Percentiles rank a stretch among this genome's conserved stretches.
Conservation (phyloP, 1,140 invertebrate species). For the Lepidostoma basale region DNA sequence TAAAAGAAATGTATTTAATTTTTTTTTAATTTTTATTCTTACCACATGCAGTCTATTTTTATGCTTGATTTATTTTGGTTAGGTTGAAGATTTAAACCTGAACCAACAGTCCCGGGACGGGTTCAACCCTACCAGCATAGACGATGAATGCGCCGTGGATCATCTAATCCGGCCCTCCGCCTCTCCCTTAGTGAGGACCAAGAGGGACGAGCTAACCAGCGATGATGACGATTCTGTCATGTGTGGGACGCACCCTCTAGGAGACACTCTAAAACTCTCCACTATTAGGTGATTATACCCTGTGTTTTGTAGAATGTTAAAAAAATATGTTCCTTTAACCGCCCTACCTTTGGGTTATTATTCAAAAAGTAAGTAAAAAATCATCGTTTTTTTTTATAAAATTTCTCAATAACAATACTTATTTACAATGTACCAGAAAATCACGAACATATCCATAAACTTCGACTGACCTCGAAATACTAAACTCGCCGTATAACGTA, state of each 20-base stretch:
- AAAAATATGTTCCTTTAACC: no score
- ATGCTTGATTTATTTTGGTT: background rate
- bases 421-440: no score
- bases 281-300: background rate
- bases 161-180: conserved; percentile 24
- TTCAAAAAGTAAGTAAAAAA: no score
- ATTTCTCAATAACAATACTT: no score
- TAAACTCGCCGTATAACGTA: no score
- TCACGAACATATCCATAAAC: no score
- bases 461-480: no score
- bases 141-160: conserved; percentile 40
- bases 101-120: conserved; percentile 36
- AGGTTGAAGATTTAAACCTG: conserved; percentile 48
- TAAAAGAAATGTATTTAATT: background rate
- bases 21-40: background rate
- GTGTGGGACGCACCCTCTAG: conserved; percentile 13
- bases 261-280: conserved; percentile 4
- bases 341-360: no score
- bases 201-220: conserved; percentile 9
- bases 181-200: background rate
- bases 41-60: background rate
- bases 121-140: conserved; percentile 23
- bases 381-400: no score
- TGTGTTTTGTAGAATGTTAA: no score
- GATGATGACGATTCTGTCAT: conserved; percentile 23